Evolutionary conservation across 2,797 vertebrate species (phyloP), one percentile per base, ranked within the genome.

Genomic region (Macropus fuliginosus): DNA sequence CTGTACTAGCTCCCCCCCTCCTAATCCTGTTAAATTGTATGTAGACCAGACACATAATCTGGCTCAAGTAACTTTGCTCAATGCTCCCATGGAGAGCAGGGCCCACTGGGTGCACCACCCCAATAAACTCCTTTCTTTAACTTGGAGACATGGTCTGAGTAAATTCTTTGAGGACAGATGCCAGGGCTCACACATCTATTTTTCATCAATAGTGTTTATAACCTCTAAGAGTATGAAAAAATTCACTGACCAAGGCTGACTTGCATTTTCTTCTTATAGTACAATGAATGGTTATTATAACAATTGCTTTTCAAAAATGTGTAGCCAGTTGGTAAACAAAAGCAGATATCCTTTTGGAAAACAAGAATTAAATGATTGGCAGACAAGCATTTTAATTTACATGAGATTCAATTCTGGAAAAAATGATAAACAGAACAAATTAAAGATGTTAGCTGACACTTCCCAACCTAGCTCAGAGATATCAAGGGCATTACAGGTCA

Each of bases 391-490:
- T 59, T 87, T 95, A 2, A 34, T 5, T 59, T 62, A 94, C 28
- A 92, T 94, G 50, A 96, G 97, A 54, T 91, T 59, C 9, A 50
- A 52, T 50, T 89, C 21, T 95, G 50, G 28, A 89, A 66, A 94
- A 94, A 96, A 91, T 91, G 28, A 94, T n/a, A 96, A 97, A 91
- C 16, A 40, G 91, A 92, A 92, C 50, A 93, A 93, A 92, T 74
- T 10, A 91, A 55, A 81, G 31, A 31, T 93, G 14, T 95, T 91
- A 74, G 1, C 3, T 54, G 54, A 96, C 57, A 31, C 57, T 59
- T 59, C 29, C 31, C 12, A 59, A 59, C 27, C 29, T 12, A 29
- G 28, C 57, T 11, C 57, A 59, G 57, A 59, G 5, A 74, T n/a
- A 46, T 74, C 91, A 62, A 94, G 92, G 34, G 46, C 74, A 90